Evolutionary conservation across 2,113 vertebrate genomes (phyloP), one percentile per base, ranked within the genome.

Genomic region (Tragulus kanchil): DNA sequence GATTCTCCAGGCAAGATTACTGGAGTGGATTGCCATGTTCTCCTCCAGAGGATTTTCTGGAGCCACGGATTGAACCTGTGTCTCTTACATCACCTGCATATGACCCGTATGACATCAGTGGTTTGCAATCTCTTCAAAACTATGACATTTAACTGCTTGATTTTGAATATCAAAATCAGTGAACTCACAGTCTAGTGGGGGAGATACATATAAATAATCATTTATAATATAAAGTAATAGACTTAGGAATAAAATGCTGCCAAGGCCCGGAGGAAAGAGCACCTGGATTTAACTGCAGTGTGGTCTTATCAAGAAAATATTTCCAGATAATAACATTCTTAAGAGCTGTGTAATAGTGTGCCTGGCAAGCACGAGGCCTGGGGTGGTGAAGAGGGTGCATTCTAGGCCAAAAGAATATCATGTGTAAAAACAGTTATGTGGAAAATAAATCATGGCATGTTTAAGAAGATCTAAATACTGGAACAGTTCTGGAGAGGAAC

Each of bases 301-400:
- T 77, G 16, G 56, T 69, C 71, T 90, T 85, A 69, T 45, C 4
- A 15, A 91, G 45, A 65, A 96, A 93, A 31, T 83, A 77, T 73
- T 88, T 95, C 61, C 75, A 62, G 13, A 95, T 89, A 92, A 96
- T 54, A 85, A 26, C 48, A 65, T 95, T 85, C 64, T 90, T 95
- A 94, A 90, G n/a, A 61, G 65, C 79, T 94, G 54, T 88, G n/a
- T 56, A 79, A 85, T 67, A 87, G 26, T 69, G 73, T 85, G 31
- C 23, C 71, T 86, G 82, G 59, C 31, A 92, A 83, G 28, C 45
- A 61, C 50, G 15, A 85, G 48, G 42, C 6, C 2, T 50, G 19
- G 45, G 14, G 56, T 52, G 26, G 19, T 48, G 16, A 92, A 94
- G 17, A 65, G 42, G 67, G 9, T n/a, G 8, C 3, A n/a, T 88